A percentile compares a stretch with the other conserved stretches of the same genome.
phyloP scores from a whole-genome alignment of 1,140 invertebrate species.

The Thaumatotibia leucotreta region DNA sequence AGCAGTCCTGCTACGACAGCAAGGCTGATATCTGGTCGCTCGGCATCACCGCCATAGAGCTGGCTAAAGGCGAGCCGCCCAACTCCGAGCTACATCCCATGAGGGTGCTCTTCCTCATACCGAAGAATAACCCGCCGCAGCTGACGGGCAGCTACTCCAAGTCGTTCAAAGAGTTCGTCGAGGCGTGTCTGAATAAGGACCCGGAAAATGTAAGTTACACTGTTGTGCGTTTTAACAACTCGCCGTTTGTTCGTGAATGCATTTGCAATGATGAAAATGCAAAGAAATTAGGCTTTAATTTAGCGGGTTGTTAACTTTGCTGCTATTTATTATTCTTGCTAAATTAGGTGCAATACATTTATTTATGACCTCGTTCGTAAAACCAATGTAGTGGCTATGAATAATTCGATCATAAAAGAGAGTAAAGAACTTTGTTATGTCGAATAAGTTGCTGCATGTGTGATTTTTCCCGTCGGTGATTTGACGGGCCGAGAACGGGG shows the following conservation, averaged over 20 bases:
- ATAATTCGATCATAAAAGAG: no score
- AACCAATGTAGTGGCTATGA: not conserved
- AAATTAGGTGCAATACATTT: not conserved
- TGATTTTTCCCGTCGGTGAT: no score
- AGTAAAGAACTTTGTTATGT: no score
- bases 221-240: not conserved
- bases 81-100: constrained; percentile 99
- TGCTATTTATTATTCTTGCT: not conserved
- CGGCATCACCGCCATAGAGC: constrained; percentile 99
- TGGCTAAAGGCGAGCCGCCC: constrained; percentile 99
- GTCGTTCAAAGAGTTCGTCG: constrained; percentile 99
- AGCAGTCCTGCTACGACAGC: constrained; percentile 99
- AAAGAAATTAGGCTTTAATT: not conserved
- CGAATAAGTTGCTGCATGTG: no score
- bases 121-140: constrained; percentile 99
- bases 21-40: constrained; percentile 99
- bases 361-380: not conserved
- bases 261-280: not conserved
- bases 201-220: constrained; percentile 94
- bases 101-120: constrained; percentile 99
- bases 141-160: constrained; percentile 97
- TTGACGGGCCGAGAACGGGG: no score
- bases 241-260: not conserved
- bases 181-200: constrained; percentile 99
- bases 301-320: no score